Evolutionary conservation across 2,113 vertebrate genomes (phyloP).

Genomic region (Passer montanus): DNA sequence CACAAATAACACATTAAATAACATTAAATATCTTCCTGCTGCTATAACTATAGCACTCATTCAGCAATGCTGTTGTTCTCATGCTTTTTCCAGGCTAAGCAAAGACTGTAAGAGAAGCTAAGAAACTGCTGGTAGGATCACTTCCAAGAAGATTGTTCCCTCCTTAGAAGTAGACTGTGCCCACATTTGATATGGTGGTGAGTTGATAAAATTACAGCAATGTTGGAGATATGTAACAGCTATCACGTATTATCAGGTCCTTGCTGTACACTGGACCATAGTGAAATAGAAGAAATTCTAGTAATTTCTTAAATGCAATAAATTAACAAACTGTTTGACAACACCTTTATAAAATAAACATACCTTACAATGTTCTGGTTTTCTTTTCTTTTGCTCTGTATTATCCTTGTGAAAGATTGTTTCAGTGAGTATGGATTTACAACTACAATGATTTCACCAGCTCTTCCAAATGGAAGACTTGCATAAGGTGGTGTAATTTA

Average conservation of each 20-base stretch:
- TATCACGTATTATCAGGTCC: fast-evolving
- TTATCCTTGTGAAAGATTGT: neutral
- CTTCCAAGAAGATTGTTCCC: neutral
- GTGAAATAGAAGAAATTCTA: neutral
- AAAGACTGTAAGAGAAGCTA: neutral
- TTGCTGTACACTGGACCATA: neutral
- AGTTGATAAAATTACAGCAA: neutral
- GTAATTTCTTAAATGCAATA: neutral
- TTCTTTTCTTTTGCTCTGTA: neutral
- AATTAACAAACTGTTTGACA: neutral
- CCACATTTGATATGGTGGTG: neutral
- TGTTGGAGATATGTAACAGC: neutral
- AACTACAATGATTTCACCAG: neutral
- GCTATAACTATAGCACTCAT: neutral
- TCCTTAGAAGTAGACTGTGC: neutral
- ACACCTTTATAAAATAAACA: neutral
- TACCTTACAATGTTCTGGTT: neutral
- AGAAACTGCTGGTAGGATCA: neutral
- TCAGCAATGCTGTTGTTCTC: neutral
- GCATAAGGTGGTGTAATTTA: neutral
- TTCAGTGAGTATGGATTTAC: neutral
- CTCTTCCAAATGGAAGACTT: neutral
- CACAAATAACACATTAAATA: neutral
- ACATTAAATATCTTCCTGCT: neutral
- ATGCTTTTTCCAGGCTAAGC: neutral